Evolutionary conservation across 2,797 vertebrate genomes (phyloP).

Genomic region (Tenualosa thibaudeaui): DNA sequence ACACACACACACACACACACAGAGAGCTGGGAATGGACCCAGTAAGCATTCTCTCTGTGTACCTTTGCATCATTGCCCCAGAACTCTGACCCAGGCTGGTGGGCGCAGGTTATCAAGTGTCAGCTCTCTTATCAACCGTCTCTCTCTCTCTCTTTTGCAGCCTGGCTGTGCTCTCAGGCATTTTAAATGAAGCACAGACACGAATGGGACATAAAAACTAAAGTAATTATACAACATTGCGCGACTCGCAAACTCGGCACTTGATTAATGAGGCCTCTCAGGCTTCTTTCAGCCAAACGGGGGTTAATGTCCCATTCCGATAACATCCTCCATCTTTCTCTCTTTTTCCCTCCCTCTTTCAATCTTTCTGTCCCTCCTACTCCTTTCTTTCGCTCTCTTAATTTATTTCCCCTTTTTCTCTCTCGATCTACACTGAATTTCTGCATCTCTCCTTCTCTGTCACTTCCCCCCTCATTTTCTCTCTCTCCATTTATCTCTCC

Average conservation of each 20-base stretch:
- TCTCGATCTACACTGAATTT: not conserved
- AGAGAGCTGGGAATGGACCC: not conserved
- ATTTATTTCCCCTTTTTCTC: not conserved
- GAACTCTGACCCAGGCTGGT: not conserved
- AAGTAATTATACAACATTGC: constrained; percentile 71
- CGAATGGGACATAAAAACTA: constrained; percentile 63
- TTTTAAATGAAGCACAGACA: constrained; percentile 63
- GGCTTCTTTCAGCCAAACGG: not conserved
- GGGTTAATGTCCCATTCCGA: not conserved
- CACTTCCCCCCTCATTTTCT: not conserved
- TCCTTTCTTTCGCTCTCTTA: not conserved
- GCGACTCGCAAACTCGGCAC: constrained; percentile 58
- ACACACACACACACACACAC: not conserved
- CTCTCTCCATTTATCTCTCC: not conserved
- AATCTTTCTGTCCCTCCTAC: not conserved
- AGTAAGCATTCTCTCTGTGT: not conserved
- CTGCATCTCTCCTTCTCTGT: not conserved
- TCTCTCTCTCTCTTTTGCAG: not conserved
- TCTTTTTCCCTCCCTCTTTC: not conserved
- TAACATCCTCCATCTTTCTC: not conserved
- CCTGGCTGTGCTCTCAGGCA: constrained; percentile 42
- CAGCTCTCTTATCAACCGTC: not conserved
- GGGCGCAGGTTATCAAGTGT: not conserved
- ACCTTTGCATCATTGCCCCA: not conserved
- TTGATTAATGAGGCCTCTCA: constrained; percentile 70